Evolutionary conservation across 92 coral and sea anemone genomes (phyloP).

Genomic region (Ricordea florida): DNA sequence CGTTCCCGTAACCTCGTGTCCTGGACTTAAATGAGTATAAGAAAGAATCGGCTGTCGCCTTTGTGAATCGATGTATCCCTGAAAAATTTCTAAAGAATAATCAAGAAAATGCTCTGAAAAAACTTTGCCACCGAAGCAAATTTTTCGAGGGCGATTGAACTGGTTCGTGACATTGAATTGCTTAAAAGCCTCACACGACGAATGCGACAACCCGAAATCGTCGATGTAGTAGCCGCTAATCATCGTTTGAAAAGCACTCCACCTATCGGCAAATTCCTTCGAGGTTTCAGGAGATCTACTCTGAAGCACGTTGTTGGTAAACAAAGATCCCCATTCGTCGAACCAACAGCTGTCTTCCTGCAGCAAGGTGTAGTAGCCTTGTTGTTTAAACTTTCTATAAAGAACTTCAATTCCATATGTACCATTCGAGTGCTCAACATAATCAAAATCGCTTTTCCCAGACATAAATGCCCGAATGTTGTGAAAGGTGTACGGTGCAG

Average conservation of each 20-base stretch:
- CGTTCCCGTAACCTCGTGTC: slow-evolving; percentile 85
- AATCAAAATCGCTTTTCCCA: slow-evolving; percentile 74
- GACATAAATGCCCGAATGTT: slow-evolving; percentile 84
- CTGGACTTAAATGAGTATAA: slow-evolving; percentile 79
- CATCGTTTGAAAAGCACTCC: slow-evolving; percentile 56
- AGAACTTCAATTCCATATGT: slow-evolving; percentile 60
- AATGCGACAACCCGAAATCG: slow-evolving; percentile 84
- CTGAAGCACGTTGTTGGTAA: slow-evolving; percentile 74
- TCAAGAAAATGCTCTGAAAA: slow-evolving; percentile 74
- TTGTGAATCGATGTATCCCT: slow-evolving; percentile 53
- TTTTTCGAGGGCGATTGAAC: slow-evolving; percentile 65
- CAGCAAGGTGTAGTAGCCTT: slow-evolving; percentile 81
- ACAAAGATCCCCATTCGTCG: slow-evolving; percentile 86
- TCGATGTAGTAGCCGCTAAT: slow-evolving; percentile 53
- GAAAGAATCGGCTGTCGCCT: slow-evolving; percentile 75
- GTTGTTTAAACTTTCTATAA: slow-evolving; percentile 60
- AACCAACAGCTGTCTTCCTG: slow-evolving; percentile 99
- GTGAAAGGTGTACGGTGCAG: slow-evolving; percentile 88
- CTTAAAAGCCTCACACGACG: slow-evolving; percentile 74
- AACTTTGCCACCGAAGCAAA: slow-evolving; percentile 80
- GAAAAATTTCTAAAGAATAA: slow-evolving; percentile 63
- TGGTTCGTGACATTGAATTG: slow-evolving; percentile 80
- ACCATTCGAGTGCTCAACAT: slow-evolving; percentile 58
- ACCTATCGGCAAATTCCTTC: slow-evolving; percentile 59
- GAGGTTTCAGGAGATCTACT: slow-evolving; percentile 49